Conservation (phyloP, 2,888 invertebrate species). For the Aromia moschata region DNA sequence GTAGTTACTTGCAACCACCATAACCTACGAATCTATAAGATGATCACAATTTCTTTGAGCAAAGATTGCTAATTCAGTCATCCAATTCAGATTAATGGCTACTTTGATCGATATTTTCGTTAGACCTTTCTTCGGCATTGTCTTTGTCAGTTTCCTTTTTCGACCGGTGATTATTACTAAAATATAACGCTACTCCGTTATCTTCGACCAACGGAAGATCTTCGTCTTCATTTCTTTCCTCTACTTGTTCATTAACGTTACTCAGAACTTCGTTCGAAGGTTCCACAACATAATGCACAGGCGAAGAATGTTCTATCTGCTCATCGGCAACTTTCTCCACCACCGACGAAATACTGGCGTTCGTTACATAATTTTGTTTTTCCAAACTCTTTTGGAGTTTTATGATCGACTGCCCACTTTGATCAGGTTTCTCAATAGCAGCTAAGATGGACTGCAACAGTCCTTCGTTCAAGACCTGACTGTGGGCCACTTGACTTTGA, state of each 20-base stretch:
- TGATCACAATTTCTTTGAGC: slow-evolving; percentile 35
- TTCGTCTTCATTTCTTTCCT: slow-evolving; percentile 48
- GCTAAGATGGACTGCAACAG: slow-evolving; percentile 82
- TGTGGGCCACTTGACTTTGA: slow-evolving; percentile 71
- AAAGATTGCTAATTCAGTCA: slow-evolving; percentile 24
- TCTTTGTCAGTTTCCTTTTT: slow-evolving; percentile 31
- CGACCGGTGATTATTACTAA: slow-evolving; percentile 55
- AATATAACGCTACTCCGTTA: slow-evolving; percentile 70
- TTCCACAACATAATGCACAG: slow-evolving; percentile 29
- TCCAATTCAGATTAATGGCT: slow-evolving; percentile 20
- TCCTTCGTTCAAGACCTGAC: slow-evolving; percentile 81
- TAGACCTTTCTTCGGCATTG: not conserved
- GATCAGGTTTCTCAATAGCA: slow-evolving; percentile 79
- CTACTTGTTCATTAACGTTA: slow-evolving; percentile 22
- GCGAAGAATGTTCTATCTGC: slow-evolving; percentile 37
- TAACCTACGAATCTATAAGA: slow-evolving; percentile 8
- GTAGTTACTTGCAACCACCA: slow-evolving; percentile 18
- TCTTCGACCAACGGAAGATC: slow-evolving; percentile 64
- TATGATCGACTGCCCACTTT: slow-evolving; percentile 49
- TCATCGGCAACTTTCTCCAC: slow-evolving; percentile 39
- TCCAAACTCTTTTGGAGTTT: slow-evolving; percentile 51
- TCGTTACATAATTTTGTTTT: slow-evolving; percentile 41
- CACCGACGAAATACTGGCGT: slow-evolving; percentile 40
- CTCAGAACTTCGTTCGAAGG: slow-evolving; percentile 23
- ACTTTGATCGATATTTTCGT: slow-evolving; percentile 16